Percentiles rank a stretch among this genome's conserved stretches.
These are phyloP conservation scores for Axis porcinus DNA, from an alignment of 2,113 vertebrate genomes.

Conservation along the genomic window DNA sequence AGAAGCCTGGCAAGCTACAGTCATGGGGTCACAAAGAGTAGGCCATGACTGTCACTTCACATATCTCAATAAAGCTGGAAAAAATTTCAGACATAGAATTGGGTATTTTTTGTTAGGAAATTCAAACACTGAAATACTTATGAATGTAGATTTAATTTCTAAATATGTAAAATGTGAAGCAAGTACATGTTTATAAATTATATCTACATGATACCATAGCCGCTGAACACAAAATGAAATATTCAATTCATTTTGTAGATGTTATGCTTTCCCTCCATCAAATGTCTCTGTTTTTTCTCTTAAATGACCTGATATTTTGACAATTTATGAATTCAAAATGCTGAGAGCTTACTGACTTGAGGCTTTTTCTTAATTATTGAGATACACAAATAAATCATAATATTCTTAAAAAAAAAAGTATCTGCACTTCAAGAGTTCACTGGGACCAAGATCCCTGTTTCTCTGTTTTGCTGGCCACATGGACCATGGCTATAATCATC, in stretches of 20 bases:
- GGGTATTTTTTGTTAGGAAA: slow-evolving; percentile 4
- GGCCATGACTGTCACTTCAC: no score
- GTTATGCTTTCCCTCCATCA: neutral
- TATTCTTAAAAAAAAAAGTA: neutral
- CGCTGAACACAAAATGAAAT: slow-evolving; percentile 16
- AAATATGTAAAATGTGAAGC: slow-evolving; percentile 30
- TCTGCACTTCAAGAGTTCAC: neutral
- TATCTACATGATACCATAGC: neutral
- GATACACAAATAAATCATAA: neutral
- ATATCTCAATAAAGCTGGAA: neutral
- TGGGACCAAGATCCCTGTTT: neutral
- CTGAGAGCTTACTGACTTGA: neutral
- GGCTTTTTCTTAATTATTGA: neutral
- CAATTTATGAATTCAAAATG: neutral
- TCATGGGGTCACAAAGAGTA: neutral
- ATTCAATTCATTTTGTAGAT: neutral
- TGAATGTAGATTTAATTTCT: slow-evolving; percentile 19
- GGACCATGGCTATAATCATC: neutral
- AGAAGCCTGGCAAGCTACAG: neutral
- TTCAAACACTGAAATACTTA: slow-evolving; percentile 9
- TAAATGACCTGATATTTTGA: neutral
- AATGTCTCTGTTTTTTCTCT: neutral
- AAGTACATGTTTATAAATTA: slow-evolving; percentile 14
- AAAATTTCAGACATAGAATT: neutral
- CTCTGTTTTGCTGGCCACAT: neutral